Evolutionary conservation across 2,113 vertebrate genomes (phyloP).

Genomic region (Picathartes gymnocephalus): DNA sequence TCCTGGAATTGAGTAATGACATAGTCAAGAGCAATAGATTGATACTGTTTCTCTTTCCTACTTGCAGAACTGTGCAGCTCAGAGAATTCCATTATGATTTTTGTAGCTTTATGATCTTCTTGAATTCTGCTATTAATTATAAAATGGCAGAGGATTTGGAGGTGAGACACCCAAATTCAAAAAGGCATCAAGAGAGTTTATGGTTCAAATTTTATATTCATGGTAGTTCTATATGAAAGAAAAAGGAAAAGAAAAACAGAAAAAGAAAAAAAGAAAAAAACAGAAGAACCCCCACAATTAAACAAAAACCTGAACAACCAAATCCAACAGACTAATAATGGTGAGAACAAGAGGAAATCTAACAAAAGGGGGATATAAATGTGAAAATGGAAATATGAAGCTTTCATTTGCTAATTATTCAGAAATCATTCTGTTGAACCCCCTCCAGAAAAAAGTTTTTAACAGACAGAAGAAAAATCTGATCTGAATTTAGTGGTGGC

Average conservation of each 20-base stretch:
- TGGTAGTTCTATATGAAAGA: neutral
- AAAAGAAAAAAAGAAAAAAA: neutral
- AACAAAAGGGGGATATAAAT: neutral
- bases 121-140: neutral
- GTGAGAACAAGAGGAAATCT: neutral
- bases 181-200: neutral
- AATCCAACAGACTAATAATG: neutral
- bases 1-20: neutral
- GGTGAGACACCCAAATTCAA: neutral
- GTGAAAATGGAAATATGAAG: neutral
- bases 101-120: neutral
- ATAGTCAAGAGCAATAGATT: neutral
- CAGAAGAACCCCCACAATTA: rapidly evolving
- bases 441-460: neutral
- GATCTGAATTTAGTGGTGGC: neutral
- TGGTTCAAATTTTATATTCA: neutral
- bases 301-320: neutral
- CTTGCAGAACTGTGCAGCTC: neutral
- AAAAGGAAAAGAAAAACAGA: neutral
- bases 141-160: neutral
- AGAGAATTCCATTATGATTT: neutral
- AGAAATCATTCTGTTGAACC: neutral
- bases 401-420: neutral
- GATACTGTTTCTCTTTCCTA: neutral
- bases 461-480: neutral